Percentiles rank a stretch among this genome's conserved stretches.
Conservation (phyloP, 2,888 invertebrate species). For the Melolontha melolontha region DNA sequence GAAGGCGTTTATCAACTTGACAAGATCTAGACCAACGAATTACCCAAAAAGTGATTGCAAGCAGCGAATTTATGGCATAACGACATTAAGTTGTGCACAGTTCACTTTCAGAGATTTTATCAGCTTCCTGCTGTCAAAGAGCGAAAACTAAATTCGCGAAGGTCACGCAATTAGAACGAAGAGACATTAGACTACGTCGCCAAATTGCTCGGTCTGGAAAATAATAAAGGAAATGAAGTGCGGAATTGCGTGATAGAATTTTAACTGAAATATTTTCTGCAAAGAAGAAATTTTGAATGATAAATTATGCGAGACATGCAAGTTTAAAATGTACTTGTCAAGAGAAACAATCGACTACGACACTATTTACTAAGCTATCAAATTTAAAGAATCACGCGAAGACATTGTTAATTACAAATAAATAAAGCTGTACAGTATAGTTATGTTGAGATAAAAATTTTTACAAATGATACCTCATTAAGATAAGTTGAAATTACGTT, state of each 20-base stretch:
- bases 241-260: slow-evolving; percentile 25
- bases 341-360: background rate
- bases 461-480: no score
- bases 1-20: slow-evolving; percentile 11
- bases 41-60: slow-evolving; percentile 19
- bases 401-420: no score
- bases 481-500: no score
- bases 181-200: slow-evolving; percentile 4
- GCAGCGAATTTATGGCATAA: slow-evolving; percentile 19
- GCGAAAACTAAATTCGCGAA: slow-evolving; percentile 25
- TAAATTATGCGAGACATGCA: slow-evolving; percentile 22
- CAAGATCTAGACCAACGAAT: slow-evolving; percentile 3
- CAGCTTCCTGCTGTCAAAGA: slow-evolving; percentile 26
- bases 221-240: slow-evolving; percentile 29
- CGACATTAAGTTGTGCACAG: slow-evolving; percentile 28
- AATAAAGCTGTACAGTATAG: no score
- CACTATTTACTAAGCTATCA: background rate
- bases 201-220: slow-evolving; percentile 17
- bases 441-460: no score
- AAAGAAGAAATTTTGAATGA: background rate
- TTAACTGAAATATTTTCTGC: slow-evolving; percentile 13
- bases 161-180: slow-evolving; percentile 33
- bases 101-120: slow-evolving; percentile 26
- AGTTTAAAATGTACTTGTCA: background rate
- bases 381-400: background rate